A percentile compares a stretch with the other conserved stretches of the same genome.
These are phyloP conservation scores for Stomorhina lunata DNA, from an alignment of 2,888 invertebrate genomes.

Conservation along the genomic window DNA sequence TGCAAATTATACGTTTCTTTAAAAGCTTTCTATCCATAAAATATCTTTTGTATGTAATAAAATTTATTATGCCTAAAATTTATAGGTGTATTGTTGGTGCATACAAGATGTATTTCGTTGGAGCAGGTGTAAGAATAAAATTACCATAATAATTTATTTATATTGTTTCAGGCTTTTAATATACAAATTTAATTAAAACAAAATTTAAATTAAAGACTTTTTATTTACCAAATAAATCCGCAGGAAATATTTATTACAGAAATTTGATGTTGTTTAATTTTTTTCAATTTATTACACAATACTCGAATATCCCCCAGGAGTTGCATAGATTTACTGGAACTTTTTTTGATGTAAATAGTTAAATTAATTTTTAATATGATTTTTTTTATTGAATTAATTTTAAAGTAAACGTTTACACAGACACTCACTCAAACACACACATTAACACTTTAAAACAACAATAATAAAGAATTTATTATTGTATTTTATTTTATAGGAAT, in stretches of 20 bases:
- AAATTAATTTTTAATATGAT: slow-evolving; percentile 11
- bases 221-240: neutral
- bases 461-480: slow-evolving; percentile 4
- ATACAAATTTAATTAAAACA: neutral
- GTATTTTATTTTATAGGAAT: no score
- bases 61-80: no score
- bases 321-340: no score
- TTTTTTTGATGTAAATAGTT: neutral
- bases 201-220: neutral
- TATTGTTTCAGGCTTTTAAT: neutral
- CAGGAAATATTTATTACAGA: neutral
- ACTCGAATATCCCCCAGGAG: no score
- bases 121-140: no score
- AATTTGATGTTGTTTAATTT: neutral
- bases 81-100: no score
- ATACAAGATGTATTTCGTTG: no score
- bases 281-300: no score
- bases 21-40: no score
- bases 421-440: neutral
- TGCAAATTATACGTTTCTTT: no score
- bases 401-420: neutral
- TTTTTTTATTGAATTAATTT: neutral
- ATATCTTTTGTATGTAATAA: no score
- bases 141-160: no score
- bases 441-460: neutral